Evolutionary conservation across 2,888 invertebrate genomes (phyloP).

Genomic region (Abrostola triplasia): DNA sequence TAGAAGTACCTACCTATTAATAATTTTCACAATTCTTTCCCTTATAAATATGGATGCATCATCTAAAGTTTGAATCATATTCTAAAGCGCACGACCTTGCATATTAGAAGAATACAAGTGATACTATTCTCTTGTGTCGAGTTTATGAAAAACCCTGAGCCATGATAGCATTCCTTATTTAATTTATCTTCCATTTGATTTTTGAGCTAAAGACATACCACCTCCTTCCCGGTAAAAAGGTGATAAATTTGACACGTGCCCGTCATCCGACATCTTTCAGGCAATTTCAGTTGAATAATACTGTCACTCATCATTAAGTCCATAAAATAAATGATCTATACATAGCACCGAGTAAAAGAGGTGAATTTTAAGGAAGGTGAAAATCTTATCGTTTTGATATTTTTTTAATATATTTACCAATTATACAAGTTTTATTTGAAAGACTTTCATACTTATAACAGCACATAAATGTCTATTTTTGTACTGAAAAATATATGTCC

Average conservation of each 20-base stretch:
- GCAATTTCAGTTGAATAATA: slow-evolving; percentile 64
- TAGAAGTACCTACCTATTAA: too few species aligned
- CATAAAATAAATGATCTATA: slow-evolving; percentile 51
- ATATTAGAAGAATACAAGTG: too few species aligned
- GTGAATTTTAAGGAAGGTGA: not conserved
- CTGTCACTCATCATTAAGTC: slow-evolving; percentile 61
- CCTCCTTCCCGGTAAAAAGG: slow-evolving; percentile 33
- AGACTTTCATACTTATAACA: too few species aligned
- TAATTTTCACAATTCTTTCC: too few species aligned
- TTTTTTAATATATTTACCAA: too few species aligned
- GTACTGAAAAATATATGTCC: too few species aligned
- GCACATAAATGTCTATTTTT: too few species aligned
- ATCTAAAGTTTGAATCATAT: not conserved
- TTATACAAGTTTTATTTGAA: too few species aligned
- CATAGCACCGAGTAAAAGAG: slow-evolving; percentile 6
- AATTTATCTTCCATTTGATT: slow-evolving; percentile 49
- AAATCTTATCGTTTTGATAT: not conserved
- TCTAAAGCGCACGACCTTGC: too few species aligned
- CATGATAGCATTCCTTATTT: slow-evolving; percentile 24
- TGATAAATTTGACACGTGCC: slow-evolving; percentile 67
- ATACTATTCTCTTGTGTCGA: too few species aligned
- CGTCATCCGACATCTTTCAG: slow-evolving; percentile 61
- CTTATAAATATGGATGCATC: too few species aligned
- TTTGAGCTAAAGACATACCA: slow-evolving; percentile 30
- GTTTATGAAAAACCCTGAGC: too few species aligned